Conservation (phyloP, 1,140 invertebrate genomes). For the Papilio xuthus region DNA sequence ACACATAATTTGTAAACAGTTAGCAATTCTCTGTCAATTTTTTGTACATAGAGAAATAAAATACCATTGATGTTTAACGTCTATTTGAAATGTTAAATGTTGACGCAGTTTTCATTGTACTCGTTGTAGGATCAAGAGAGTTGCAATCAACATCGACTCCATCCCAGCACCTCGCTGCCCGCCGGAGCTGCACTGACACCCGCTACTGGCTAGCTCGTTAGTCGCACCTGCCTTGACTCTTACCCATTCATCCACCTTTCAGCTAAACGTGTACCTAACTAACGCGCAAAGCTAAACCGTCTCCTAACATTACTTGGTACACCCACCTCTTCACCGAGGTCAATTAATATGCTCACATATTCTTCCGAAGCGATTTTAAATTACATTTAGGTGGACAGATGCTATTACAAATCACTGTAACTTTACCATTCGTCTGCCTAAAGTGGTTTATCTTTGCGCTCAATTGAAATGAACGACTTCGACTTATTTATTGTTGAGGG, state of each 20-base stretch:
- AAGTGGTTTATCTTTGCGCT: constrained; percentile 44
- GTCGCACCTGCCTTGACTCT: background rate
- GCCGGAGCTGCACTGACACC: background rate
- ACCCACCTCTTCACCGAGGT: constrained; percentile 24
- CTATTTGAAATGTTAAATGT: constrained; percentile 34
- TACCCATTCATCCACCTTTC: background rate
- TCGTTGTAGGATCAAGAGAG: constrained; percentile 12
- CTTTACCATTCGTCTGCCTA: constrained; percentile 4
- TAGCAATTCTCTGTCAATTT: constrained; percentile 76
- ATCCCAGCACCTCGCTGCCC: background rate
- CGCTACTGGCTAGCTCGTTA: background rate
- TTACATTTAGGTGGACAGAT: constrained; percentile 24
- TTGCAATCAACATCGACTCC: background rate
- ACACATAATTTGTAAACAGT: constrained; percentile 60
- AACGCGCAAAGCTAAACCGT: constrained; percentile 25
- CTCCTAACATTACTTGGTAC: background rate
- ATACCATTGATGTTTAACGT: constrained; percentile 54
- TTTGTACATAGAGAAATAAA: constrained; percentile 62
- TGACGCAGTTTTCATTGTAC: constrained; percentile 35
- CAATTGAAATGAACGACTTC: constrained; percentile 53
- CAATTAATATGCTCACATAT: constrained; percentile 36
- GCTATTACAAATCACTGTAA: background rate
- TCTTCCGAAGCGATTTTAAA: constrained; percentile 31
- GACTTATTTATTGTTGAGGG: constrained; percentile 61
- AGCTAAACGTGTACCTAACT: background rate